Evolutionary conservation across 2,888 invertebrate species (phyloP), one percentile per base, ranked within the genome.

Genomic region (Diarsia brunnea): DNA sequence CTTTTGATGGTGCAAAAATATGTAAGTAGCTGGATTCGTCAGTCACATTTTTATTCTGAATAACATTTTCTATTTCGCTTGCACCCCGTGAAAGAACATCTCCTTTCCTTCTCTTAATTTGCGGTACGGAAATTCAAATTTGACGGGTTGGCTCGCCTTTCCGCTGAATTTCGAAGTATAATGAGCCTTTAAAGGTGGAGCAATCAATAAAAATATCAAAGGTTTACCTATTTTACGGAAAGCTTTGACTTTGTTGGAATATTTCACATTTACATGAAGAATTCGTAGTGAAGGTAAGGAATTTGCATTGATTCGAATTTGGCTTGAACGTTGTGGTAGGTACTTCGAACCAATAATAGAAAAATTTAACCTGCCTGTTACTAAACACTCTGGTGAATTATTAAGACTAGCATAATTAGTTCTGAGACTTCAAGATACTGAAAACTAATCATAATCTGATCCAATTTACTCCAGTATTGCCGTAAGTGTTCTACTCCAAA

Each of bases 1-100:
- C 96, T 96, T 96, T 96, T 96, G 95, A 96, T 92, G 94, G 93
- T 89, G 92, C 92, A 93, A 96, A 92, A 97, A 96, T 96, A 97
- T 96, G 96, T 96, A 97, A 96, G 96, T 95, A 94, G 95, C 96
- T 91, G 91, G 93, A 93, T 93, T 95, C 92, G 91, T 91, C 93
- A 94, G 95, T 95, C 93, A 93, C 94, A 95, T 95, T 95, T 95
- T 91, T 94, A 91, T 93, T 93, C 89, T 77, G 88, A 91, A 91
- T 89, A 91, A 92, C 89, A 92, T 91, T 92, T 89, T 90, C 75
- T 78, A 47, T 94, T 93, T 84, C 92, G 77, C 80, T 91, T 86
- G 19, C 69, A 38, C 89, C 65, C 55, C 24, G 77, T 24, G 49
- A 47, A 74, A 73, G 47, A 68, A 69, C n/a, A 81, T 82, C 66